Conservation (phyloP, 2,888 invertebrate species). For the Ramazzottius varieornatus region DNA sequence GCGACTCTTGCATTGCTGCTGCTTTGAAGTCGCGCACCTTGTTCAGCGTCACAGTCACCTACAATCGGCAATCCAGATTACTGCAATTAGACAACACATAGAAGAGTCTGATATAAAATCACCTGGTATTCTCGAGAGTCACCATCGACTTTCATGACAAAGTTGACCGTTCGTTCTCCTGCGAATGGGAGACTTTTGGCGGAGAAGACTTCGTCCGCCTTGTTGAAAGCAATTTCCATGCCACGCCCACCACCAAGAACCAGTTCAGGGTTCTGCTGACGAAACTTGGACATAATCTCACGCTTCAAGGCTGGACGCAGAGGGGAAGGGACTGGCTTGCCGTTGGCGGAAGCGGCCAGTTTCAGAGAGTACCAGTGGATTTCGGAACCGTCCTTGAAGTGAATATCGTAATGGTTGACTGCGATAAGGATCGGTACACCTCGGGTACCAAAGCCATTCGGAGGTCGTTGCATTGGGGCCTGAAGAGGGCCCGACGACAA, state of each 20-base stretch:
- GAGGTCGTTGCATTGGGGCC: background rate
- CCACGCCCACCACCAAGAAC: background rate
- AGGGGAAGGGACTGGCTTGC: background rate
- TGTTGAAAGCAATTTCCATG: background rate
- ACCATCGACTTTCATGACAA: background rate
- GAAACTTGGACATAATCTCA: background rate
- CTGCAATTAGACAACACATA: no score
- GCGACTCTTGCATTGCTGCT: background rate
- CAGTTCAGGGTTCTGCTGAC: background rate
- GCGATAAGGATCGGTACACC: background rate
- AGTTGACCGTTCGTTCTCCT: background rate
- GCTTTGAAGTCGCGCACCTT: background rate
- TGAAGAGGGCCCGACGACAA: no score
- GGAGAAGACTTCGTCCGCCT: slow-evolving; percentile 1
- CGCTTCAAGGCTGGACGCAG: background rate
- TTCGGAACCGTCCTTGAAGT: background rate
- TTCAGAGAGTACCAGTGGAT: background rate
- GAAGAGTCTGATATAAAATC: no score
- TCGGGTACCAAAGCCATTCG: background rate
- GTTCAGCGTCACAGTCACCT: background rate
- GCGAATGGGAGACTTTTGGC: background rate
- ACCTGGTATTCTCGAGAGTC: background rate
- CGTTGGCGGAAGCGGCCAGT: background rate
- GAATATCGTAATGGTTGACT: background rate
- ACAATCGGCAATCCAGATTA: no score